Percentiles rank a stretch among this genome's conserved stretches.
Evolutionary conservation across 1,140 invertebrate species (phyloP).

Genomic region (Apis cerana): DNA sequence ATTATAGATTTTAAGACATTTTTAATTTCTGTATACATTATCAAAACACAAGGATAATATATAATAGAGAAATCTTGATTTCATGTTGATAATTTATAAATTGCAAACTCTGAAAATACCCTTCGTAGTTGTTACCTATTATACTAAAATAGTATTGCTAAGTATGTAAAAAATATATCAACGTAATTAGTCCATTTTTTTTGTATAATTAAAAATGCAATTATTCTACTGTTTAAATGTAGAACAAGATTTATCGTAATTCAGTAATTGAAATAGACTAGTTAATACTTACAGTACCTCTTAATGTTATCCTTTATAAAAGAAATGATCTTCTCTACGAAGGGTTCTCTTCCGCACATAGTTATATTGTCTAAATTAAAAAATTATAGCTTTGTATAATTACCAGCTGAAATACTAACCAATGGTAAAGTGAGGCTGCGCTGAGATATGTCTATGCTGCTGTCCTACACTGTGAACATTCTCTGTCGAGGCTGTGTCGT

Average conservation of each 20-base stretch:
- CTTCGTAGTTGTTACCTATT: constrained; percentile 47
- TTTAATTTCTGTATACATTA: constrained; percentile 61
- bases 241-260: constrained; percentile 4
- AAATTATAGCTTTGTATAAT: constrained; percentile 52
- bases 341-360: constrained; percentile 61
- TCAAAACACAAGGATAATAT: constrained; percentile 40
- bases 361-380: constrained; percentile 35
- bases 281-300: constrained; percentile 8
- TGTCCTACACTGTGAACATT: constrained; percentile 77
- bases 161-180: constrained; percentile 14
- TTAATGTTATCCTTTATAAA: constrained; percentile 26
- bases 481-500: constrained; percentile 77
- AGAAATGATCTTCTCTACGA: constrained; percentile 53
- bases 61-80: constrained; percentile 46
- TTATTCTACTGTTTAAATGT: constrained; percentile 1
- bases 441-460: constrained; percentile 73
- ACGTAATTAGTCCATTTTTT: constrained; percentile 15
- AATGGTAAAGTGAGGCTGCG: constrained; percentile 70
- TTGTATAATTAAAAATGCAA: constrained; percentile 25
- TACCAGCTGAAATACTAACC: constrained; percentile 51
- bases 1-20: constrained; percentile 59
- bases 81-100: constrained; percentile 41
- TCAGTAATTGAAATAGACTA: constrained; percentile 13
- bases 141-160: constrained; percentile 6
- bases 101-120: constrained; percentile 45